Conservation (phyloP, 2,113 vertebrate species). For the Trinectes maculatus region DNA sequence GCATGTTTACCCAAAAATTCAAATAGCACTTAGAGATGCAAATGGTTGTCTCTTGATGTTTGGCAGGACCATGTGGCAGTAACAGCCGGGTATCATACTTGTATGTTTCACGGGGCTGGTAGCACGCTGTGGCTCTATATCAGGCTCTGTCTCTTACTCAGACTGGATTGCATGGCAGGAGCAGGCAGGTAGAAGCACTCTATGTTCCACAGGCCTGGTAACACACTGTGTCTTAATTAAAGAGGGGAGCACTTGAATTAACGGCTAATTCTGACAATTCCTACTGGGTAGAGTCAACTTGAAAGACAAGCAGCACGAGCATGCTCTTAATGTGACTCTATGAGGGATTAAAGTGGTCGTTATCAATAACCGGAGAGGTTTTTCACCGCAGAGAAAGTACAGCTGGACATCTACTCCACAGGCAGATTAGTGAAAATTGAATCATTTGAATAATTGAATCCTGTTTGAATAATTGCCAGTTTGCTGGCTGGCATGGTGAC, state of each 20-base stretch:
- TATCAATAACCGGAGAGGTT: neutral
- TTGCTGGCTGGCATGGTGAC: neutral
- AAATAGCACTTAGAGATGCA: neutral
- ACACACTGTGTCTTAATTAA: slow-evolving; percentile 2
- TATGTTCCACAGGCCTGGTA: neutral
- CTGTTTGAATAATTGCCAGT: neutral
- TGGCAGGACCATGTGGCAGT: neutral
- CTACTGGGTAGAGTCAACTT: neutral
- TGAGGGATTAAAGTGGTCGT: neutral
- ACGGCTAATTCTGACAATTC: neutral
- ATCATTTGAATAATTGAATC: neutral
- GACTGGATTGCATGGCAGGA: neutral
- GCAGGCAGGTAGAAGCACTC: neutral
- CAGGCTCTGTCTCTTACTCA: neutral
- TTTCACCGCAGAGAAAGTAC: neutral
- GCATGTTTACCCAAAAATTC: too few relatives aligned
- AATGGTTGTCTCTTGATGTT: neutral
- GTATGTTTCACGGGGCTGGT: neutral
- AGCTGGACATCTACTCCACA: neutral
- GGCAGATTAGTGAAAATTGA: neutral
- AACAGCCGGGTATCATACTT: neutral
- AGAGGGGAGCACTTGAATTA: neutral
- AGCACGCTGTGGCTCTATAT: neutral
- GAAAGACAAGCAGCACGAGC: neutral
- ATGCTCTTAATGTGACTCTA: neutral